Percentiles rank a stretch among this genome's conserved stretches.
These are phyloP conservation scores for Scleropages formosus DNA, from an alignment of 2,797 vertebrate species.

Conservation along the genomic window DNA sequence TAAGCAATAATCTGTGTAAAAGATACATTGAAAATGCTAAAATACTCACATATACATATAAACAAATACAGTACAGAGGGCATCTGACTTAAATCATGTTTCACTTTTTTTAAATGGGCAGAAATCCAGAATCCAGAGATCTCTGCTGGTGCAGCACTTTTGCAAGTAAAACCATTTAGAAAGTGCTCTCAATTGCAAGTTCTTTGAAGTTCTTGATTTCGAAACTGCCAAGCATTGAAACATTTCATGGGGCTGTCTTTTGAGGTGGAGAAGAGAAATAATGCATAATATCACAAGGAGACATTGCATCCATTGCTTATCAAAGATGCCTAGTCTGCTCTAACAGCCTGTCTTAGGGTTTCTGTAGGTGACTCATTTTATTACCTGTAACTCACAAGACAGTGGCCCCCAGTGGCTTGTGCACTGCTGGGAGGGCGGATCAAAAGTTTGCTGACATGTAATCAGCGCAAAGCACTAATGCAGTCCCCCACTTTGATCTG, in stretches of 20 bases:
- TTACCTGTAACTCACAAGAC: slow-evolving; percentile 74
- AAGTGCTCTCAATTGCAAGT: slow-evolving; percentile 40
- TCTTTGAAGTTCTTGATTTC: slow-evolving; percentile 33
- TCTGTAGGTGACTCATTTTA: slow-evolving; percentile 81
- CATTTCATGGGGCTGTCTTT: slow-evolving; percentile 62
- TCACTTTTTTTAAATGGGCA: not conserved
- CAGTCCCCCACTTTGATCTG: slow-evolving; percentile 57
- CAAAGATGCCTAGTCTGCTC: slow-evolving; percentile 73
- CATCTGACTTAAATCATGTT: not conserved
- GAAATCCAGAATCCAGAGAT: not conserved
- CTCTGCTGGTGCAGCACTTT: slow-evolving; percentile 35
- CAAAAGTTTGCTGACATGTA: slow-evolving; percentile 71
- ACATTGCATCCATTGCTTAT: slow-evolving; percentile 73
- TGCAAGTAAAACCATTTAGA: slow-evolving; percentile 49
- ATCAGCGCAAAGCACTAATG: slow-evolving; percentile 62
- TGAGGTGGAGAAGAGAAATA: slow-evolving; percentile 56
- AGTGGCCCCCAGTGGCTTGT: slow-evolving; percentile 62
- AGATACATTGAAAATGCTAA: too few species aligned
- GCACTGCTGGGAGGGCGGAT: slow-evolving; percentile 60
- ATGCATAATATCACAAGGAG: slow-evolving; percentile 75
- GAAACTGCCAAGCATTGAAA: slow-evolving; percentile 74
- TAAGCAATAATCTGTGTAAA: too few species aligned
- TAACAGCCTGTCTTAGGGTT: slow-evolving; percentile 70
- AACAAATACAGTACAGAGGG: too few species aligned
- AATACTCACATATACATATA: too few species aligned